A percentile compares a stretch with the other conserved stretches of the same genome.
Conservation (phyloP, 2,797 vertebrate genomes). For the Salmo trutta region DNA sequence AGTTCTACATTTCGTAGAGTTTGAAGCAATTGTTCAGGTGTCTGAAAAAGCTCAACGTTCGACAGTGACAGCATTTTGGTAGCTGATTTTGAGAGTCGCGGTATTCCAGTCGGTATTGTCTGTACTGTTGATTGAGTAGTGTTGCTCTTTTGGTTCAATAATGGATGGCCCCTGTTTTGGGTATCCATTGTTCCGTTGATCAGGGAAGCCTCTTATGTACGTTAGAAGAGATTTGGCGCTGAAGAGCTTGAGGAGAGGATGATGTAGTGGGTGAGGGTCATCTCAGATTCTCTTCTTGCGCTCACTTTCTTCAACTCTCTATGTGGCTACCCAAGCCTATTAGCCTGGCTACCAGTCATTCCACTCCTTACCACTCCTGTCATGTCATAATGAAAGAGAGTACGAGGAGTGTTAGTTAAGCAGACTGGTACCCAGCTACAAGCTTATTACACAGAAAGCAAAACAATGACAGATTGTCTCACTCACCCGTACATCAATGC, state of each 20-base stretch:
- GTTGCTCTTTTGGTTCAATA: neutral
- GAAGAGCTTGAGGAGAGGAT: neutral
- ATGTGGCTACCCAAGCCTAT: neutral
- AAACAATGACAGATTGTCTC: neutral
- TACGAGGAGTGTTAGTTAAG: neutral
- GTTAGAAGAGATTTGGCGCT: neutral
- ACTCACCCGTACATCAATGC: neutral
- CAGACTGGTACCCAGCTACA: too few species aligned
- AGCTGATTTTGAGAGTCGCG: neutral
- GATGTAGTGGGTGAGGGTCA: neutral
- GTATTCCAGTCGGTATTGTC: neutral
- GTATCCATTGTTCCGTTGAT: neutral
- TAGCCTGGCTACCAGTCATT: neutral
- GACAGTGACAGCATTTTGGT: neutral
- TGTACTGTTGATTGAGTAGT: neutral
- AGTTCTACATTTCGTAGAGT: neutral
- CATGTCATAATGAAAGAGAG: neutral
- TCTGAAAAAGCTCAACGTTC: neutral
- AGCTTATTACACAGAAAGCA: neutral
- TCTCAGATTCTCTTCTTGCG: neutral
- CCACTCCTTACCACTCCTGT: too few species aligned
- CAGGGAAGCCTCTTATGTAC: neutral
- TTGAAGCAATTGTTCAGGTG: neutral
- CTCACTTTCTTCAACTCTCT: neutral
- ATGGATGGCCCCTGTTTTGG: neutral